Evolutionary conservation across 2,888 invertebrate species (phyloP).

Genomic region (Lottia scabra): DNA sequence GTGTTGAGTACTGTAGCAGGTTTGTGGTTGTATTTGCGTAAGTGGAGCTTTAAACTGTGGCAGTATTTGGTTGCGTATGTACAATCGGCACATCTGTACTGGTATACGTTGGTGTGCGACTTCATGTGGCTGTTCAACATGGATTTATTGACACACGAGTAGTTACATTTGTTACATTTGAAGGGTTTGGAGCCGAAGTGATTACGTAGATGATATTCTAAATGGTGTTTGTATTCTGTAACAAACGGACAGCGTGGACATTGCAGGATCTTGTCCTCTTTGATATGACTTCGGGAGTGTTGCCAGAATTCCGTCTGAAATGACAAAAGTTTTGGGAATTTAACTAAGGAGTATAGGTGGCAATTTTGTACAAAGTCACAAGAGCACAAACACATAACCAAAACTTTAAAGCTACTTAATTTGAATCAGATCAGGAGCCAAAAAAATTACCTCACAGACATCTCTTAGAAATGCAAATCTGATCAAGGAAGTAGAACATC

Average conservation of each 20-base stretch:
- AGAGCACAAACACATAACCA: too few species aligned
- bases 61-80: slow-evolving; percentile 98
- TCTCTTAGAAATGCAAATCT: too few species aligned
- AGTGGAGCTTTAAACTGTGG: slow-evolving; percentile 94
- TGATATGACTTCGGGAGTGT: slow-evolving; percentile 90
- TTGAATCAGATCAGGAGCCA: too few species aligned
- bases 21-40: slow-evolving; percentile 90
- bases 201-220: slow-evolving; percentile 94
- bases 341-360: too few species aligned
- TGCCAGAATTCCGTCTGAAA: slow-evolving; percentile 86
- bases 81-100: slow-evolving; percentile 93
- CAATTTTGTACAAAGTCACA: too few species aligned
- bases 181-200: slow-evolving; percentile 96
- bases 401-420: too few species aligned
- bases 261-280: slow-evolving; percentile 88
- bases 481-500: too few species aligned
- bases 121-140: slow-evolving; percentile 99
- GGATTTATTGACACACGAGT: slow-evolving; percentile 74
- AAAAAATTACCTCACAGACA: too few species aligned
- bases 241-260: slow-evolving; percentile 96
- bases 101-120: slow-evolving; percentile 87
- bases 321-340: not conserved
- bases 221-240: slow-evolving; percentile 98
- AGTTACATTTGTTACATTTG: slow-evolving; percentile 86
- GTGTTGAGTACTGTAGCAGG: slow-evolving; percentile 82